Evolutionary conservation across 2,888 invertebrate genomes (phyloP), one percentile per base, ranked within the genome.

Genomic region (Leptinotarsa tumamoca): DNA sequence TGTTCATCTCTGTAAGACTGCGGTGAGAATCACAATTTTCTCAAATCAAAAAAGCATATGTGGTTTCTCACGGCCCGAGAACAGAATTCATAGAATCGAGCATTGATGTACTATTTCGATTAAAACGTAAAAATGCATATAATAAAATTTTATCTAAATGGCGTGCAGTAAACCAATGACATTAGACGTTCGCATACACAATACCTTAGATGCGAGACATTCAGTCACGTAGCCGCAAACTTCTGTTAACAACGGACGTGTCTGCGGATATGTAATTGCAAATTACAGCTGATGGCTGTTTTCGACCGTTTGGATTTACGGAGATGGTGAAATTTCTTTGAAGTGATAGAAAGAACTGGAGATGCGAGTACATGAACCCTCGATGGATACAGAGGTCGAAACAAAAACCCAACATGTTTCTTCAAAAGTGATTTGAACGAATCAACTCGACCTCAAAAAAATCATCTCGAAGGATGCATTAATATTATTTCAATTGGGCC

Each of bases 211-310:
- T 73, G 79, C 15, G 73, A 81, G 72, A 80, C 82, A 83, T 83
- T 82, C 81, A 79, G 81, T 83, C 83, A 82, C 82, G 83, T 82
- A 76, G 74, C 75, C 52, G 70, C 72, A 75, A 80, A 83, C 83
- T 83, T 82, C 82, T 82, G 84, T 84, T 84, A 84, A 83, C 83
- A 83, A 81, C 80, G 81, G 75, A 84, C 85, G 83, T 84, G 84
- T 82, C 79, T 80, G 80, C 80, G 83, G 82, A 83, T 84, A 84
- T 80, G 79, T 84, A 85, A 84, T 85, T 83, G 82, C 80, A 80
- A 80, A 85, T 83, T 85, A 84, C 82, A 81, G 69, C 78, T 70
- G 76, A 70, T 18, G 58, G 27, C 43, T 70, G 70, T 56, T 58
- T 70, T 70, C 70, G 70, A 58, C 49, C 58, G 70, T 58, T 63